These are phyloP conservation scores for Nomada goodeniana DNA, from an alignment of 2,888 invertebrate species.

Conservation along the genomic window DNA sequence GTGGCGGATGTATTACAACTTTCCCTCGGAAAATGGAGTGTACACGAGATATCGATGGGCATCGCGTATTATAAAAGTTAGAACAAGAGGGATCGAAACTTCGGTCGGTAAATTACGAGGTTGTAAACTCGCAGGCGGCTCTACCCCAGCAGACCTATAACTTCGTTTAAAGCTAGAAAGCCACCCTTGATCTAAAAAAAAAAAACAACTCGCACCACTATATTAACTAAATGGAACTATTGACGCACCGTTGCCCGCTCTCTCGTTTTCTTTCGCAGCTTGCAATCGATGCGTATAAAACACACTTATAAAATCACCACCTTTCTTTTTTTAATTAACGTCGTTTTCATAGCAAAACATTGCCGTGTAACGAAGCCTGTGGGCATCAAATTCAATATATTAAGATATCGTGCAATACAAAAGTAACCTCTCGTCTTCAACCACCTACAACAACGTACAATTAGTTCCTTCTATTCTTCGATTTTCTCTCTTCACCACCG, in stretches of 20 bases:
- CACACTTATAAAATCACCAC: too few species aligned
- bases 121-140: constrained; percentile 6
- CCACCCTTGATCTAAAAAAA: constrained; percentile 19
- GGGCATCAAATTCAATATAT: too few species aligned
- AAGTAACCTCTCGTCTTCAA: too few species aligned
- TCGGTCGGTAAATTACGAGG: constrained; percentile 30
- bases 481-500: background rate
- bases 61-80: constrained; percentile 32
- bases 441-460: background rate
- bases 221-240: background rate
- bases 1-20: background rate
- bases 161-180: background rate
- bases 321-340: too few species aligned
- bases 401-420: too few species aligned
- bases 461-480: background rate
- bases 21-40: background rate
- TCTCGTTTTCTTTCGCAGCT: too few species aligned
- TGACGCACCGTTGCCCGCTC: background rate
- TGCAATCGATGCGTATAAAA: too few species aligned
- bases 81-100: constrained; percentile 26
- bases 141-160: background rate
- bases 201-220: constrained; percentile 1
- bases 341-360: too few species aligned
- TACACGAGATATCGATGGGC: constrained; percentile 21
- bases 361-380: too few species aligned